Evolutionary conservation across 2,113 vertebrate species (phyloP).

Genomic region (Gasterosteus aculeatus): DNA sequence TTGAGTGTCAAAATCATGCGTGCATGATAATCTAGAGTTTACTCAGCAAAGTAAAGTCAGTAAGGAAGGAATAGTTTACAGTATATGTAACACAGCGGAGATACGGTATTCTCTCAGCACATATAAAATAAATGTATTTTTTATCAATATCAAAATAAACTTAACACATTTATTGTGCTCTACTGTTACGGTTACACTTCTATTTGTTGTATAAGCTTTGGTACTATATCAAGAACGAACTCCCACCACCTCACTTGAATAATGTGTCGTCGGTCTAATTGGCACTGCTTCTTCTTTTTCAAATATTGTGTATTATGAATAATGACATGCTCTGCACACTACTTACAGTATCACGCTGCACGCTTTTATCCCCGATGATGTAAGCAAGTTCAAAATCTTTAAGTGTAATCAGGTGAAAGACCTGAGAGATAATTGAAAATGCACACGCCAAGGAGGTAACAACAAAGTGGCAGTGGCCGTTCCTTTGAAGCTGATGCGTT

Average conservation of each 20-base stretch:
- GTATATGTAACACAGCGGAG: neutral
- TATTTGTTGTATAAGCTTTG: neutral
- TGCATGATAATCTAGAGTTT: conserved; percentile 2
- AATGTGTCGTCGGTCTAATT: neutral
- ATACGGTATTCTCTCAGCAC: neutral
- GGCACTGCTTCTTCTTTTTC: neutral
- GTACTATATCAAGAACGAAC: neutral
- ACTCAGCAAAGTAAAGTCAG: conserved; percentile 5
- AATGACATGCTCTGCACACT: neutral
- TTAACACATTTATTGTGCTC: neutral
- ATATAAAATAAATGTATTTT: neutral
- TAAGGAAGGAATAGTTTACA: neutral
- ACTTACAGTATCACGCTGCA: neutral
- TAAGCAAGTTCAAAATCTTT: neutral
- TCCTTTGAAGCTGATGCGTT: conserved; percentile 2
- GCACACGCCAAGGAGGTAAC: neutral
- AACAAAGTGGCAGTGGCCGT: neutral
- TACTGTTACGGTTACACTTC: neutral
- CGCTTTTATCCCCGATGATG: neutral
- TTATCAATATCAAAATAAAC: neutral
- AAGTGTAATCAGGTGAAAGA: conserved; percentile 4
- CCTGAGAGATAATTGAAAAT: conserved; percentile 3
- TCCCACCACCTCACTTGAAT: neutral
- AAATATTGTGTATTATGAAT: neutral
- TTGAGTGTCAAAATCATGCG: conserved; percentile 12